Base-by-base conservation (phyloP, 2,113 vertebrate genomes). In the Peromyscus californicus region DNA sequence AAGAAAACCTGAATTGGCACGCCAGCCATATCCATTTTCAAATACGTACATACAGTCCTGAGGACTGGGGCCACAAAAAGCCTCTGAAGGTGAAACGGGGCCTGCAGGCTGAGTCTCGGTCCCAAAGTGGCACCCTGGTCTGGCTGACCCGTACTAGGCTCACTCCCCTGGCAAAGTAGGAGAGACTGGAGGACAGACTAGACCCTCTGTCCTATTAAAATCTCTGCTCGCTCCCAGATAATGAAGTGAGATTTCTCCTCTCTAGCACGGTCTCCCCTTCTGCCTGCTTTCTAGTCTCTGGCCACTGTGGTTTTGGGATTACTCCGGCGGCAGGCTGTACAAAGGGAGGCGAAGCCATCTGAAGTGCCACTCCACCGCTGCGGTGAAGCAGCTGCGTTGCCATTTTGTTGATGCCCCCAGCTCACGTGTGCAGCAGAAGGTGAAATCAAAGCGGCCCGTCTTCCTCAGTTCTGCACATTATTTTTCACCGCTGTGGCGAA, bases 401-500 rank as follows among this genome's bases (percentile, higher is more conserved):
- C 99, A 98, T 99, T 99, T 98, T 98, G 99, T 97, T 93, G 99
- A 98, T 98, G 98, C 98, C 98, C 98, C 97, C 97, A 96, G 99
- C 99, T 99, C 99, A 99, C 99, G 99, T 99, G 99, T 98, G 98
- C 98, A 97, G 98, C 99, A 99, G 99, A 99, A 99, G 99, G 99
- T 98, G 99, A 99, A 99, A 99, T 99, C 99, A 99, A 99, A 99
- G 99, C 98, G 97, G 98, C 97, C 96, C 97, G 97, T 98, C 98
- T 97, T 98, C 98, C 98, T 98, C 98, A 96, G 98, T 98, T 98
- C 98, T 98, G 97, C 98, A 97, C 98, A 96, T 97, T 98, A 97
- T 98, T 98, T 98, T 98, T 98, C 98, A 98, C 99, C 96, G 98
- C 98, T 97, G 98, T 98, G 98, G 98, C 93, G 96, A 98, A 99